Evolutionary conservation across 1,140 invertebrate genomes (phyloP), one percentile per base, ranked within the genome.

Genomic region (Ephestia elutella): DNA sequence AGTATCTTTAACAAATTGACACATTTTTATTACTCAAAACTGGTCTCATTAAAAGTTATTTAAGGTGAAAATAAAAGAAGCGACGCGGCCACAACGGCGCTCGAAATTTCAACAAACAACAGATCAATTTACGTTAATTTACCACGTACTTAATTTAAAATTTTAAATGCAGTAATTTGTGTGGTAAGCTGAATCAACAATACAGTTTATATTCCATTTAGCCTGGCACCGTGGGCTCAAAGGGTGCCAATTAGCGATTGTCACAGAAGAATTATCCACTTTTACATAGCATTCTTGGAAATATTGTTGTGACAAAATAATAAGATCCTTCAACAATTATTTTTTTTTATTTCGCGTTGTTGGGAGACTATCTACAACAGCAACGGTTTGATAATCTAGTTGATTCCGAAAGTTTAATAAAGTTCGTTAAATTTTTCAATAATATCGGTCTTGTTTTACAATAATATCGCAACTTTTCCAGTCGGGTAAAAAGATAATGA

Each of bases 111-210:
- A 44, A 59, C 55, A 66, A 70, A 72, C 65, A 68, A 71, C 65
- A 63, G 66, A 66, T 76, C 65, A 68, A 57, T 73, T 69, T 55
- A 62, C 70, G 55, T 68, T 68, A 73, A 78, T 74, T 76, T 80
- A 76, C 63, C 57, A 57, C 65, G 57, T 69, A 66, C 66, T 75
- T 80, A 71, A 72, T 69, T 73, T 72, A 59, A 70, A 73, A 69
- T 65, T 72, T 75, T 73, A 72, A 77, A 73, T 64, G 66, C 63
- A 32, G 65, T 70, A 71, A 70, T 71, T 73, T 69, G 51, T 25
- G 54, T 54, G 65, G 57, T 61, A 65, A 59, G 50, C 64, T 58
- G 49, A 9, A 49, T 19, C 63, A 53, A 77, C 72, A 73, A 75
- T 70, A 49, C 17, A 50, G 44, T 61, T 62, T 49, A 64, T 61